Evolutionary conservation across 2,113 vertebrate species (phyloP).

Genomic region (Silurus meridionalis): DNA sequence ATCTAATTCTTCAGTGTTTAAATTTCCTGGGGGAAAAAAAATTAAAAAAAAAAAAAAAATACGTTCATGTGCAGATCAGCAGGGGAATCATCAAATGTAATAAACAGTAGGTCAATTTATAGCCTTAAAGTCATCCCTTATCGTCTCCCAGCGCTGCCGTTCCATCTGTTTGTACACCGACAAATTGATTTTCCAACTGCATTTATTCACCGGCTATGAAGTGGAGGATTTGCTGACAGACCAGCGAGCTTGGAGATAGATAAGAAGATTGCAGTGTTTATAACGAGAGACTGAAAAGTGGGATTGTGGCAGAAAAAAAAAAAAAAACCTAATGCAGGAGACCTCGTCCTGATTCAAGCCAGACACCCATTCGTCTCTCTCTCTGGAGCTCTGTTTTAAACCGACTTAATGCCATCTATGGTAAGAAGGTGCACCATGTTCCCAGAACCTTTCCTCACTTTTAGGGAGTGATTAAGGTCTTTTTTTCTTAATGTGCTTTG

Average conservation of each 20-base stretch:
- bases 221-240: background rate
- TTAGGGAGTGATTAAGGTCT: background rate
- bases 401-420: background rate
- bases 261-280: constrained; percentile 27
- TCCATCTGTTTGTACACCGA: background rate
- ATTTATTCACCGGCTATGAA: background rate
- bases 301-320: constrained; percentile 31
- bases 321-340: constrained; percentile 7
- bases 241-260: background rate
- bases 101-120: background rate
- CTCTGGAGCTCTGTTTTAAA: constrained; percentile 9
- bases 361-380: constrained; percentile 24
- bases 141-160: background rate
- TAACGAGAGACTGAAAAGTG: constrained; percentile 26
- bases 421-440: background rate
- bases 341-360: constrained; percentile 45
- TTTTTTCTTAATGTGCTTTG: background rate
- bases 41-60: background rate
- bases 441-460: background rate
- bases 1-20: background rate
- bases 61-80: background rate
- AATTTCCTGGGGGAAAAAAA: background rate
- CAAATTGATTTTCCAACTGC: constrained; percentile 30
- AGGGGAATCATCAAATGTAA: background rate
- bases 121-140: background rate